Conservation (phyloP, 2,888 invertebrate species). For the Drosophila parthenogenetica region DNA sequence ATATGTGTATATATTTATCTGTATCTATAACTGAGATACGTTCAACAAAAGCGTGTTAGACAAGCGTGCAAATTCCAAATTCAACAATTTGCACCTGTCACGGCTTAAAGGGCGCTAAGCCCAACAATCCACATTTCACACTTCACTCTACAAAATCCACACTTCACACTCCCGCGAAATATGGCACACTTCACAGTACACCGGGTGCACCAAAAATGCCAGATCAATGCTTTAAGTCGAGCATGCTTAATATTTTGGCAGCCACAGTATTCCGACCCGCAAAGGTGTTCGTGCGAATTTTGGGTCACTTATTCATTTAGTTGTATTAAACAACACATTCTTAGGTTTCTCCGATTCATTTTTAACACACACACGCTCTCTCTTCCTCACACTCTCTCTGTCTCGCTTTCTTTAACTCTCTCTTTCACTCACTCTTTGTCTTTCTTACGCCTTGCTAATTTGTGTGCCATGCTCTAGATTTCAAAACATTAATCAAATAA, state of each 20-base stretch:
- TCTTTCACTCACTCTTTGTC: background rate
- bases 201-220: background rate
- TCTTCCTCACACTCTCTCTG: background rate
- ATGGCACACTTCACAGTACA: slow-evolving; percentile 1
- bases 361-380: background rate
- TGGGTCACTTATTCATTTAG: slow-evolving; percentile 15
- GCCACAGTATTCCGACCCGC: slow-evolving; percentile 9
- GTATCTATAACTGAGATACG: slow-evolving; percentile 38
- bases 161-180: background rate
- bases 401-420: background rate
- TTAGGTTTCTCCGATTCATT: slow-evolving; percentile 8
- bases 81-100: slow-evolving; percentile 72
- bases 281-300: slow-evolving; percentile 21
- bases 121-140: background rate
- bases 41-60: slow-evolving; percentile 36
- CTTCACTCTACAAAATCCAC: background rate
- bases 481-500: slow-evolving; percentile 57
- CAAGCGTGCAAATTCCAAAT: slow-evolving; percentile 50
- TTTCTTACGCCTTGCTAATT: slow-evolving; percentile 28
- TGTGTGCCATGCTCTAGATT: slow-evolving; percentile 34
- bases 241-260: slow-evolving; percentile 26
- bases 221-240: background rate
- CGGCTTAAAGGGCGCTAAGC: slow-evolving; percentile 27
- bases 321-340: background rate
- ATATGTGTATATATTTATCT: background rate